Base-by-base conservation (phyloP, 2,888 invertebrate species). In the Rhingia campestris region DNA sequence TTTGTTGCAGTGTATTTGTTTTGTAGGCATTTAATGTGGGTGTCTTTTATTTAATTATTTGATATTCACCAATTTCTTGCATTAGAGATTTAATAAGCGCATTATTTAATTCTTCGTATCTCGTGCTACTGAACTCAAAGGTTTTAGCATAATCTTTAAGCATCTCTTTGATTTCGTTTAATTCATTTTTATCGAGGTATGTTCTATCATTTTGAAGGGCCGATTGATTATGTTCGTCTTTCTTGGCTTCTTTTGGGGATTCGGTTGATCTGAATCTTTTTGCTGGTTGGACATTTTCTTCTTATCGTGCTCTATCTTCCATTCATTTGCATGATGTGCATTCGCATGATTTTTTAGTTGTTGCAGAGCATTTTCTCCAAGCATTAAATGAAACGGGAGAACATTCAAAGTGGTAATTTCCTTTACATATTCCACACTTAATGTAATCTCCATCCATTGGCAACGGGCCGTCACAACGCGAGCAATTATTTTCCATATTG, bases 81-180 rank as follows among this genome's bases (percentile, higher is more conserved):
- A 14, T 49, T 49, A 49, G 4, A 4, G 4, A 6, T 14, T 49
- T 9, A 22, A 49, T 49, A 4, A 51, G 51, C 32, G 51, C 51
- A 32, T 51, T 51, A 9, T 51, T 51, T 3, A 51, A 32, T 32
- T 51, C 51, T 10, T 51, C 51, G 10, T 51, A 49, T 22, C 9
- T 51, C 2, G 10, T 51, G 51, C 51, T 32, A 10, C 33, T 53
- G 53, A 53, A 53, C 4, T 53, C 32, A 6, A 53, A 32, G 3
- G 53, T 10, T 53, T 1, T 53, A 9, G 10, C 32, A 9, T n/a
- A n/a, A n/a, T n/a, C n/a, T n/a, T n/a, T n/a, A n/a, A n/a, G n/a
- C n/a, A n/a, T n/a, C n/a, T n/a, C 22, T 49, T 49, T 49, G 10
- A 53, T 53, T 53, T 53, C 53, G 3, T 5, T n/a, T n/a, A 53